Evolutionary conservation across 2,888 invertebrate species (phyloP).

Genomic region (Disparrhopalites patrizii): DNA sequence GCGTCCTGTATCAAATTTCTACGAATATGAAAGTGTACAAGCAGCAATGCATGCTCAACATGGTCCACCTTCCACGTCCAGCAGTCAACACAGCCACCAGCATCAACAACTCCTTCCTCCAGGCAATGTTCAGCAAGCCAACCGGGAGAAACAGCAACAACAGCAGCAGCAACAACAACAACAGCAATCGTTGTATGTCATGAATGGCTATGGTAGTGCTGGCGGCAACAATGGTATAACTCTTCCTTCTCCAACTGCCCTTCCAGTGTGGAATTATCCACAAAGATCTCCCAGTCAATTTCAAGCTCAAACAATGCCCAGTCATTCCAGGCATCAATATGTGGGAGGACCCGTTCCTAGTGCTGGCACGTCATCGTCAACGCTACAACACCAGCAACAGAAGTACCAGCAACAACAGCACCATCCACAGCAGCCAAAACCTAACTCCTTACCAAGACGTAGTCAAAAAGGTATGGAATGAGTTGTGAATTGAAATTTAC

Average conservation of each 20-base stretch:
- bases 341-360: not conserved
- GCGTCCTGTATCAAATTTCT: constrained; percentile 75
- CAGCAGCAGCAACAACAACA: constrained; percentile 27
- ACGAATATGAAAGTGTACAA: constrained; percentile 72
- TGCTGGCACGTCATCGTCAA: not conserved
- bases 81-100: constrained; percentile 10
- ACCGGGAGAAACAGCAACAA: constrained; percentile 5
- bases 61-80: not conserved
- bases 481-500: not conserved
- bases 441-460: constrained; percentile 46
- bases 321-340: constrained; percentile 27
- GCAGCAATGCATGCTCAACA: constrained; percentile 36
- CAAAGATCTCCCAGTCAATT: constrained; percentile 44
- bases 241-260: constrained; percentile 44
- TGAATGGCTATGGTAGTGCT: constrained; percentile 27
- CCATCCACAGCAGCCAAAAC: constrained; percentile 39
- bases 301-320: constrained; percentile 35
- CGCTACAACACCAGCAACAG: constrained; percentile 26
- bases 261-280: constrained; percentile 35
- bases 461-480: constrained; percentile 42
- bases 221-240: constrained; percentile 45
- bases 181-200: constrained; percentile 24
- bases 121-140: not conserved
- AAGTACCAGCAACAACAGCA: constrained; percentile 25
- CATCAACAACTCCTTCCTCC: constrained; percentile 32